Conservation (phyloP, 2,888 invertebrate species). For the Thecocarcelia acutangulata region DNA sequence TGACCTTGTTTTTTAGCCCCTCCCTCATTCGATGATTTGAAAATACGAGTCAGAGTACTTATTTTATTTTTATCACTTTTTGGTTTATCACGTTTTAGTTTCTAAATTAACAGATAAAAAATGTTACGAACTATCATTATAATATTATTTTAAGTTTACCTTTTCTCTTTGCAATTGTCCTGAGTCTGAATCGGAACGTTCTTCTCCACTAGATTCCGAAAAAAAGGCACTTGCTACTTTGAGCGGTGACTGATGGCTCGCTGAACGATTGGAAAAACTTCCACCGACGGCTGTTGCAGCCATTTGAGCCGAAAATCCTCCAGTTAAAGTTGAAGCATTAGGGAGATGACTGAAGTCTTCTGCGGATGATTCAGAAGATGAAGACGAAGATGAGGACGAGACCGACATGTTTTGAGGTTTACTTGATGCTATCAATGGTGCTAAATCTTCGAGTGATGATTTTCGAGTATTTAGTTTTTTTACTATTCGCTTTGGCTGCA, state of each 20-base stretch:
- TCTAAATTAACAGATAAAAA: slow-evolving; percentile 66
- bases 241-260: slow-evolving; percentile 73
- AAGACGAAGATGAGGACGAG: slow-evolving; percentile 72
- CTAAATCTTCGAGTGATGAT: slow-evolving; percentile 69
- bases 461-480: slow-evolving; percentile 74
- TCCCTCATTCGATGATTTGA: slow-evolving; percentile 86
- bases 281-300: slow-evolving; percentile 44
- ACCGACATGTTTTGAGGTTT: slow-evolving; percentile 58
- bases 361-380: slow-evolving; percentile 71
- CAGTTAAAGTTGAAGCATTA: slow-evolving; percentile 54
- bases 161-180: slow-evolving; percentile 60
- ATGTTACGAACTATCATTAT: slow-evolving; percentile 1
- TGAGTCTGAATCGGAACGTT: slow-evolving; percentile 66
- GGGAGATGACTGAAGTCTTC: slow-evolving; percentile 69
- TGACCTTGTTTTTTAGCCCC: slow-evolving; percentile 88
- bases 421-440: slow-evolving; percentile 51
- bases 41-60: slow-evolving; percentile 86
- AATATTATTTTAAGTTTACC: slow-evolving; percentile 50
- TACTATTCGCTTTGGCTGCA: slow-evolving; percentile 70
- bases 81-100: slow-evolving; percentile 78
- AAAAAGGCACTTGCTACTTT: slow-evolving; percentile 71
- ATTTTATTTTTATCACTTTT: slow-evolving; percentile 87
- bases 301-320: slow-evolving; percentile 49
- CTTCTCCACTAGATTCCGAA: slow-evolving; percentile 73
- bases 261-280: slow-evolving; percentile 67